A percentile compares a stretch with the other conserved stretches of the same genome.
Evolutionary conservation across 2,113 vertebrate species (phyloP).

Genomic region (Aplodontia rufa): DNA sequence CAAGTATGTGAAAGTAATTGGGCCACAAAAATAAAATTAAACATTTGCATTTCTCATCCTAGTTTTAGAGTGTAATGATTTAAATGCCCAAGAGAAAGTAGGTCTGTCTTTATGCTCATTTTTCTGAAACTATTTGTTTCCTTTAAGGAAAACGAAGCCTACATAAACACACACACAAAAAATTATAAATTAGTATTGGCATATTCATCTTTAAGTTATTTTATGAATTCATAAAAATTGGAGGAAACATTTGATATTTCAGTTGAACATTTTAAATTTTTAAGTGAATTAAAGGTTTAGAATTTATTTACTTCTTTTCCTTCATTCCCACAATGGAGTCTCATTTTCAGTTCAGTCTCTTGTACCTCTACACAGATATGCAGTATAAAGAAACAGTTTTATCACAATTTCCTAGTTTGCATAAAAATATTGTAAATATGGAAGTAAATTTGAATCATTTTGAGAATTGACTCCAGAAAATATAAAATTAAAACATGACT

Average conservation of each 20-base stretch:
- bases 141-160: slow-evolving; percentile 31
- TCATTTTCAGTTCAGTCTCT: slow-evolving; percentile 36
- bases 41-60: background rate
- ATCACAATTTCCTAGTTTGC: slow-evolving; percentile 34
- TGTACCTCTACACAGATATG: background rate
- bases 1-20: background rate
- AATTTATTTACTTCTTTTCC: background rate
- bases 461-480: slow-evolving; percentile 66
- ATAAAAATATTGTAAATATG: slow-evolving; percentile 56
- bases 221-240: background rate
- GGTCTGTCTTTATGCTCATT: slow-evolving; percentile 14
- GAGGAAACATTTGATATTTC: background rate
- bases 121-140: slow-evolving; percentile 53
- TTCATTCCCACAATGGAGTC: background rate
- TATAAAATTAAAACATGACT: slow-evolving; percentile 55
- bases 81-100: background rate
- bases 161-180: background rate
- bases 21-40: background rate
- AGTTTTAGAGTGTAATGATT: background rate
- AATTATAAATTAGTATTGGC: background rate
- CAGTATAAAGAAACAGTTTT: background rate
- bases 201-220: background rate
- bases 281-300: background rate
- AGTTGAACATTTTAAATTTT: background rate
- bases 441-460: slow-evolving; percentile 57